phyloP scores from a whole-genome alignment of 2,888 invertebrate species.

The Cheilosia variabilis region DNA sequence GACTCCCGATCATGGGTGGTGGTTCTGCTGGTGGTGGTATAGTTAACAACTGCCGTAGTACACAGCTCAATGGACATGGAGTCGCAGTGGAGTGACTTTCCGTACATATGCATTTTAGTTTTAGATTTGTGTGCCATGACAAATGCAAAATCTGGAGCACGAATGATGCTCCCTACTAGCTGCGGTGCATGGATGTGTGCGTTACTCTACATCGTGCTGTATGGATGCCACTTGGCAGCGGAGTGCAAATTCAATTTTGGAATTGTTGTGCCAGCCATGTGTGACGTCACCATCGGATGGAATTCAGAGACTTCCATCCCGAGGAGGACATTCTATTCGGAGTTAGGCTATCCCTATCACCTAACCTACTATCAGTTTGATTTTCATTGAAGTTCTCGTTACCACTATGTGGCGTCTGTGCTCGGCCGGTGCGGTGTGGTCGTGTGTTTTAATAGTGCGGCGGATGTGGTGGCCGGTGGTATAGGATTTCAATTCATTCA shows the following conservation, averaged over 20 bases:
- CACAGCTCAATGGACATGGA: constrained; percentile 57
- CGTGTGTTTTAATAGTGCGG: constrained; percentile 1
- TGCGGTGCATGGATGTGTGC: constrained; percentile 6
- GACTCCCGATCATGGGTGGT: constrained; percentile 56
- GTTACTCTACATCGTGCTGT: not conserved
- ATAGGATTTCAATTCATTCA: constrained; percentile 58
- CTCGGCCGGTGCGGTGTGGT: constrained; percentile 5
- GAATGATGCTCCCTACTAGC: constrained; percentile 19
- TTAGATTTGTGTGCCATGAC: constrained; percentile 65
- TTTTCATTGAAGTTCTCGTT: constrained; percentile 38
- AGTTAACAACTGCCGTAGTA: constrained; percentile 39
- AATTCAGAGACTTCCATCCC: constrained; percentile 34
- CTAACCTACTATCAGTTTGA: constrained; percentile 42
- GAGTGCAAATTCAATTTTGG: constrained; percentile 53
- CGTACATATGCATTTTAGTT: constrained; percentile 17
- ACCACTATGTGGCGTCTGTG: not conserved
- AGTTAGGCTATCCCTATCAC: constrained; percentile 48
- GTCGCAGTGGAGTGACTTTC: constrained; percentile 28
- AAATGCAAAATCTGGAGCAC: constrained; percentile 66
- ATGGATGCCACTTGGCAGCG: not conserved
- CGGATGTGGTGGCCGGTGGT: constrained; percentile 22
- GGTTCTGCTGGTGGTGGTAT: not conserved
- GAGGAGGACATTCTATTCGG: constrained; percentile 55
- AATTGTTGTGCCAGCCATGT: constrained; percentile 32
- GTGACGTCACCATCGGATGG: constrained; percentile 47